Percentiles rank a stretch among this genome's conserved stretches.
Evolutionary conservation across 2,888 invertebrate genomes (phyloP).

Genomic region (Drosophila cracens): DNA sequence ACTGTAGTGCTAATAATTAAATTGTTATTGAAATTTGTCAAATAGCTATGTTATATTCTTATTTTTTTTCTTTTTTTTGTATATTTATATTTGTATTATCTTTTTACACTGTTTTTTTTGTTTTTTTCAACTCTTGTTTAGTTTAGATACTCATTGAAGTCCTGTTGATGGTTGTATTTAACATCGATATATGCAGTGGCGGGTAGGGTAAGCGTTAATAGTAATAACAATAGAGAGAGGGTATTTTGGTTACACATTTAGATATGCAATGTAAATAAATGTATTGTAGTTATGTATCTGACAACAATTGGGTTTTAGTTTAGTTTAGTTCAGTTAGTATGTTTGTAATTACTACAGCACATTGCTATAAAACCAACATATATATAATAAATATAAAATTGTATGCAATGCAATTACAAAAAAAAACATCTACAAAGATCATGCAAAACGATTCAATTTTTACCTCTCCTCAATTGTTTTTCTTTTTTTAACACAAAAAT

Average conservation of each 20-base stretch:
- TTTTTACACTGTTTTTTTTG: conserved; percentile 34
- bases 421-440: conserved; percentile 69
- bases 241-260: conserved; percentile 81
- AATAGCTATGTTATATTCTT: conserved; percentile 4
- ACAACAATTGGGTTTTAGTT: conserved; percentile 8
- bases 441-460: conserved; percentile 75
- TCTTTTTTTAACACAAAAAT: conserved; percentile 33
- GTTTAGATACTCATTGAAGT: conserved; percentile 85
- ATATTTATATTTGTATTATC: conserved; percentile 12
- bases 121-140: conserved; percentile 56
- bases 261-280: conserved; percentile 50
- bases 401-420: conserved; percentile 27
- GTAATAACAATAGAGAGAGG: conserved; percentile 75
- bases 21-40: conserved; percentile 2
- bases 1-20: conserved; percentile 4
- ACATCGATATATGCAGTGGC: conserved; percentile 81
- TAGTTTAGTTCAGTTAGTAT: conserved; percentile 34
- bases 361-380: conserved; percentile 24
- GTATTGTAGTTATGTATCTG: conserved; percentile 15
- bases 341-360: conserved; percentile 14
- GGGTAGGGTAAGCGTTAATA: conserved; percentile 82
- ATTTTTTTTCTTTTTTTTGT: background rate
- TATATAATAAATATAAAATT: conserved; percentile 10
- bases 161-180: conserved; percentile 81
- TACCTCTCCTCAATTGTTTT: conserved; percentile 37